Conservation (phyloP, 1,140 invertebrate species). For the Chlorops oryzae region DNA sequence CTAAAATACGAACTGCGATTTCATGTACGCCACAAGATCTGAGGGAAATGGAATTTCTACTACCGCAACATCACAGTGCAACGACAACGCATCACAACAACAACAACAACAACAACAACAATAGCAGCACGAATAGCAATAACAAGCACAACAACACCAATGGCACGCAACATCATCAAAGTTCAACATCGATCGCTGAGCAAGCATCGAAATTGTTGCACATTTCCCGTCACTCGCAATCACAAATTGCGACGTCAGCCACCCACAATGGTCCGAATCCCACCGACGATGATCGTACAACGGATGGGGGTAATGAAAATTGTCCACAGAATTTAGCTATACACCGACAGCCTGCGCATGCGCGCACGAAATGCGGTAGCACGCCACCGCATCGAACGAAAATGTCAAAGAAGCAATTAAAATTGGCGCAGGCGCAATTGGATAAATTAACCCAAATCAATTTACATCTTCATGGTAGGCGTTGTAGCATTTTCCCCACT, state of each 20-base stretch:
- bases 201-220: background rate
- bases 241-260: constrained; percentile 7
- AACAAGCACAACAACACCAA: constrained; percentile 11
- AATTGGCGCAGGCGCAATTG: constrained; percentile 58
- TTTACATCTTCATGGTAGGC: constrained; percentile 81
- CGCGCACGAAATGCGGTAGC: constrained; percentile 38
- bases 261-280: background rate
- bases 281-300: constrained; percentile 22
- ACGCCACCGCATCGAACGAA: constrained; percentile 50
- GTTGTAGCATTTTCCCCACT: background rate
- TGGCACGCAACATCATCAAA: background rate
- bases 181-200: background rate
- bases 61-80: constrained; percentile 33
- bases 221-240: background rate
- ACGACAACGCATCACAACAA: constrained; percentile 6
- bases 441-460: constrained; percentile 75
- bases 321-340: constrained; percentile 28
- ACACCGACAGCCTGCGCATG: constrained; percentile 29
- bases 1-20: constrained; percentile 40
- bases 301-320: constrained; percentile 6
- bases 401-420: constrained; percentile 56
- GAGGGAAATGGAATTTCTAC: constrained; percentile 49
- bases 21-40: constrained; percentile 27
- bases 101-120: constrained; percentile 16
- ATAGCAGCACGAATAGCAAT: background rate